These are phyloP conservation scores for Epiperipatus broadwayi DNA, from an alignment of 2,888 invertebrate genomes.

Conservation along the genomic window DNA sequence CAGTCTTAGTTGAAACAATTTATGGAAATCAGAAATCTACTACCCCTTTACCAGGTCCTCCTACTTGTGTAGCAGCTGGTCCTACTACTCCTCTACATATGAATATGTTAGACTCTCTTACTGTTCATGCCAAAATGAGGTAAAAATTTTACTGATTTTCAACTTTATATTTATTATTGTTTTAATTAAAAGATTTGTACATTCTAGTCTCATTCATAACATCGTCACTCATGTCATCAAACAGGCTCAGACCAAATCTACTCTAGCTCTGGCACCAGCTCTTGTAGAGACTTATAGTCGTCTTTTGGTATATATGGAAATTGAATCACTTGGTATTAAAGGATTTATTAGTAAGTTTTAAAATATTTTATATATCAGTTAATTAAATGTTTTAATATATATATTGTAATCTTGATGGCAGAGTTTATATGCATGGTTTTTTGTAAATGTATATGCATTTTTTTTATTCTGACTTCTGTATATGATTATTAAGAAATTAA, in stretches of 20 bases:
- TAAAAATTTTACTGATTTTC: constrained; percentile 16
- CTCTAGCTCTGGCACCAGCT: constrained; percentile 66
- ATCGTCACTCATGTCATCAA: constrained; percentile 64
- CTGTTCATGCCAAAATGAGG: constrained; percentile 89
- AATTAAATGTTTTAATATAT: neutral
- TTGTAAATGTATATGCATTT: too few species aligned
- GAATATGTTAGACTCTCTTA: constrained; percentile 75
- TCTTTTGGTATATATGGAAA: constrained; percentile 80
- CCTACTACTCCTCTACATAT: constrained; percentile 75
- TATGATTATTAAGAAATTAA: too few species aligned
- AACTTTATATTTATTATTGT: neutral
- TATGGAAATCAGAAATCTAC: constrained; percentile 32
- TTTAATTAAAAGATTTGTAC: constrained; percentile 6
- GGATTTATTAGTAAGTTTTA: constrained; percentile 63
- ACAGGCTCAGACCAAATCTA: constrained; percentile 60
- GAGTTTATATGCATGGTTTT: too few species aligned
- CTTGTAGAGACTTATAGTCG: constrained; percentile 85
- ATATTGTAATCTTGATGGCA: neutral
- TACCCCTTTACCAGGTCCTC: constrained; percentile 26
- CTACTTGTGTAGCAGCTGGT: constrained; percentile 33
- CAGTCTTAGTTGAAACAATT: constrained; percentile 66
- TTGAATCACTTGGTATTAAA: constrained; percentile 87
- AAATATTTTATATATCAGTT: too few species aligned
- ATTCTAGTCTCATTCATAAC: constrained; percentile 42
- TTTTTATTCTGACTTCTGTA: too few species aligned